Evolutionary conservation across 2,888 invertebrate genomes (phyloP), one percentile per base, ranked within the genome.

Genomic region (Thecocarcelia acutangulata): DNA sequence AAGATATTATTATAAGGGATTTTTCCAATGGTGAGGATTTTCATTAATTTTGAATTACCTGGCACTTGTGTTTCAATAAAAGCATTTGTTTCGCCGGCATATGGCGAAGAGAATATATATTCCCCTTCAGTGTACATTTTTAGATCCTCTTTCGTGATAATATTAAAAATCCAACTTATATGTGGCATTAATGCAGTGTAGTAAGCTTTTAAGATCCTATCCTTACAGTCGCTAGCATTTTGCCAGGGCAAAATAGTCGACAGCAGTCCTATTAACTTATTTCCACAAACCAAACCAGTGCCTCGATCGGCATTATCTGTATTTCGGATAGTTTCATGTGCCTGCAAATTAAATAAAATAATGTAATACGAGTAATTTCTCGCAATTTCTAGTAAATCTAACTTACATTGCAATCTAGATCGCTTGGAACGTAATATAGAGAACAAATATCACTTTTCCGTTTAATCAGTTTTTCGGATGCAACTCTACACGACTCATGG

Each of bases 361-460:
- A 33, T 33, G 1, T 21, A 21, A 42, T 8, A n/a, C n/a, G n/a
- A 15, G 1, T 13, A 50, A 12, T 12, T 11, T 54, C 15, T 19
- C 19, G n/a, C n/a, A 6, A 11, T 50, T 42, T 15, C 6, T 33
- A 33, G 8, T 33, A 42, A 19, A 3, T 19, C 28, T 9, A 37
- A 85, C 84, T 84, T 83, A 87, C 87, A 15, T 74, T 56, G 50
- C 85, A 86, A 48, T 80, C 77, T 5, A 77, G 76, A 19, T 63
- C 84, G 11, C 80, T 68, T 21, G 84, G 84, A 8, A 85, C 68
- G 21, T 84, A 56, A 69, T 85, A 86, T 11, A 56, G 61, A 1
- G 86, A 85, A 40, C 87, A 87, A 9, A 87, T 83, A 61, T 87
- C 86, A 42, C 73, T 24, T 42, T 76, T 56, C 19, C 85, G 72